These are phyloP conservation scores for Sebastes wilsoni DNA, from an alignment of 2,797 vertebrate species.

Conservation along the genomic window DNA sequence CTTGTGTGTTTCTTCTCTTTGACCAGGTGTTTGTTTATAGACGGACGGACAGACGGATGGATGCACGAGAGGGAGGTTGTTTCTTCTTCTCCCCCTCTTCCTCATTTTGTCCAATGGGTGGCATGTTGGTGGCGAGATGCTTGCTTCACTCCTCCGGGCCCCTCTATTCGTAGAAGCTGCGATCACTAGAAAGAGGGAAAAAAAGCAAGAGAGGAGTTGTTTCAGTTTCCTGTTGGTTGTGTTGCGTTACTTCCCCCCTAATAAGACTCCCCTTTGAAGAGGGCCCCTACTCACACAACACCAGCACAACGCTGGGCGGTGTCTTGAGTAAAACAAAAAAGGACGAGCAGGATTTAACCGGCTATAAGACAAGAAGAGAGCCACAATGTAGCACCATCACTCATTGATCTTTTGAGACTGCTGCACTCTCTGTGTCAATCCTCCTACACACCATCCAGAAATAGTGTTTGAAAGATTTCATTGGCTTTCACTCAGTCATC, in stretches of 20 bases:
- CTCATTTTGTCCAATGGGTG: not conserved
- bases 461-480: not conserved
- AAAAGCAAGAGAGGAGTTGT: not conserved
- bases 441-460: not conserved
- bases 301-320: slow-evolving; percentile 29
- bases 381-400: not conserved
- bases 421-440: not conserved
- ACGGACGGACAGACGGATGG: not conserved
- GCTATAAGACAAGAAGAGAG: slow-evolving; percentile 41
- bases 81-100: slow-evolving; percentile 4
- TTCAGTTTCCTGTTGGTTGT: not conserved
- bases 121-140: not conserved
- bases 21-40: slow-evolving; percentile 21
- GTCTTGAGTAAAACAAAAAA: slow-evolving; percentile 14
- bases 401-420: not conserved
- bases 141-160: not conserved
- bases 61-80: not conserved
- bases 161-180: slow-evolving; percentile 75
- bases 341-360: not conserved
- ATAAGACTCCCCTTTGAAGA: not conserved
- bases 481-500: not conserved
- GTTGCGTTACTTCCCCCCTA: not conserved
- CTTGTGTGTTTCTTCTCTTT: slow-evolving; percentile 2
- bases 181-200: slow-evolving; percentile 59
- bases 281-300: slow-evolving; percentile 34